phyloP scores from a whole-genome alignment of 2,113 vertebrate genomes.

The Eulemur macaco region DNA sequence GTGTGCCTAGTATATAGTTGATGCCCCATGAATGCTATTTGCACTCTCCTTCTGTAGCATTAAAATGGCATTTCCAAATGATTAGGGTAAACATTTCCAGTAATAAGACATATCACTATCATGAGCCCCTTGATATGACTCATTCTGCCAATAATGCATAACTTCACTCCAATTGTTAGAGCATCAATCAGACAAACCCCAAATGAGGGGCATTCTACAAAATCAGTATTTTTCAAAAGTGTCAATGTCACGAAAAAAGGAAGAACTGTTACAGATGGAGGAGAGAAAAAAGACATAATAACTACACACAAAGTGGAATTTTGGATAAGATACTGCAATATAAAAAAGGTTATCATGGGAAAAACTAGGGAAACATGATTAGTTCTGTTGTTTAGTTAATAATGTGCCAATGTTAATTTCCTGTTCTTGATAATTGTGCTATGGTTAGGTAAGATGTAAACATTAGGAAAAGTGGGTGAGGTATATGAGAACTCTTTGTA shows the following conservation, averaged over 20 bases:
- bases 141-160: not conserved
- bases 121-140: not conserved
- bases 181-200: not conserved
- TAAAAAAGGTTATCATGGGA: not conserved
- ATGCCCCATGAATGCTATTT: not conserved
- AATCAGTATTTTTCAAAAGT: conserved; percentile 10
- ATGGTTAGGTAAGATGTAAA: not conserved
- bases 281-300: not conserved
- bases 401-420: not conserved
- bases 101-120: not conserved
- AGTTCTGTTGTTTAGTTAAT: not conserved
- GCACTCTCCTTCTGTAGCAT: not conserved
- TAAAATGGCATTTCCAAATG: conserved; percentile 25
- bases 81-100: not conserved
- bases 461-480: not conserved
- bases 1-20: not conserved
- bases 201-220: not conserved
- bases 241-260: not conserved
- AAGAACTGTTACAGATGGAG: not conserved
- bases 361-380: not conserved
- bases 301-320: not conserved
- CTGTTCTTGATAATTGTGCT: not conserved
- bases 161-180: not conserved
- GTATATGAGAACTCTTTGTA: not conserved
- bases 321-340: conserved; percentile 16